These are phyloP conservation scores for Xylota sylvarum DNA, from an alignment of 2,888 invertebrate species.

Conservation along the genomic window DNA sequence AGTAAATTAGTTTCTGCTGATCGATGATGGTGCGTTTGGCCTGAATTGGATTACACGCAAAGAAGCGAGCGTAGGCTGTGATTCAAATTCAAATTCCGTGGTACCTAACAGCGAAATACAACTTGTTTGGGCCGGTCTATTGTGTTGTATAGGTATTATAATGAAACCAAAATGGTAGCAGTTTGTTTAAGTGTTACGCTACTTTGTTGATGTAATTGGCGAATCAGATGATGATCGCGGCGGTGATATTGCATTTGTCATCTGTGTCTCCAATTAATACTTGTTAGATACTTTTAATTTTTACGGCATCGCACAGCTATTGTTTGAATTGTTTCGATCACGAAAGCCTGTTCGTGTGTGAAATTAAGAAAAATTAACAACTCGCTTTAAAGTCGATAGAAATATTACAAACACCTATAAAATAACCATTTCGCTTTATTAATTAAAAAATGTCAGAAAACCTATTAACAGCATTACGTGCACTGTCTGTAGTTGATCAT, in stretches of 20 bases:
- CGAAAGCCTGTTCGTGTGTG: neutral
- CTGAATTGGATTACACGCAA: neutral
- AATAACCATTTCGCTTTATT: neutral
- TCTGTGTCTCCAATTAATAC: neutral
- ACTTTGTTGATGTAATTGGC: neutral
- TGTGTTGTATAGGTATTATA: neutral
- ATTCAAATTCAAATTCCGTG: conserved; percentile 20
- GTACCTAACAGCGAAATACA: neutral
- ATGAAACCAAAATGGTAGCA: neutral
- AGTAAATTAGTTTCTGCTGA: conserved; percentile 20
- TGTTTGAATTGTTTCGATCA: neutral
- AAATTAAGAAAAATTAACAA: neutral
- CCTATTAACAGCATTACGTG: neutral
- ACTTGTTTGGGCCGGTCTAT: neutral
- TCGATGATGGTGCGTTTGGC: conserved; percentile 19
- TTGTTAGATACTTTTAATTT: neutral
- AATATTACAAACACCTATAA: neutral
- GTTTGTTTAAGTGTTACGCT: neutral
- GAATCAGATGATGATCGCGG: neutral
- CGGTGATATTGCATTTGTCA: neutral
- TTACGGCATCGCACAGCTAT: neutral
- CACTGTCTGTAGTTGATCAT: neutral
- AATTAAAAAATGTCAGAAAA: neutral
- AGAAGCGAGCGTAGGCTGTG: conserved; percentile 10
- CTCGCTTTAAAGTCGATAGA: neutral